Evolutionary conservation across 1,140 invertebrate genomes (phyloP).

Genomic region (Rhopalosiphum maidis): DNA sequence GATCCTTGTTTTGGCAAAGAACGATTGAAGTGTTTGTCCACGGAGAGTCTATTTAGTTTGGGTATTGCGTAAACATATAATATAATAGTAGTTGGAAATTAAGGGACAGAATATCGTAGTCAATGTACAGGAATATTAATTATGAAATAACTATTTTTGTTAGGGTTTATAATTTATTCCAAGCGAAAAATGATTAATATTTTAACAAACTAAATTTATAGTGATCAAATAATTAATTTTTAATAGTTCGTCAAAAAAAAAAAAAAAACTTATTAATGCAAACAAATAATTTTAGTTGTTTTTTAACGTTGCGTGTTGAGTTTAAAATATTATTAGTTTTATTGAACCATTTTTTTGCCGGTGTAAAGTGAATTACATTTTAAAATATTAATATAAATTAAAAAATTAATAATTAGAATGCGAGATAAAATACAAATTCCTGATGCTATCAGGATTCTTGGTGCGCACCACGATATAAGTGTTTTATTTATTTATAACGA

Average conservation of each 20-base stretch:
- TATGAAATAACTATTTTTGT: not conserved
- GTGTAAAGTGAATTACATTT: not conserved
- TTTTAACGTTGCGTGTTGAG: not conserved
- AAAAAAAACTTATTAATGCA: not conserved
- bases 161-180: not conserved
- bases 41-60: not conserved
- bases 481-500: too few relatives aligned
- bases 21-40: not conserved
- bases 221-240: not conserved
- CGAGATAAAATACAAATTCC: too few relatives aligned
- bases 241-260: not conserved
- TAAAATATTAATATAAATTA: too few relatives aligned
- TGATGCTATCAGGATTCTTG: too few relatives aligned
- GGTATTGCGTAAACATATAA: not conserved
- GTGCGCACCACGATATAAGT: too few relatives aligned
- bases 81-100: not conserved
- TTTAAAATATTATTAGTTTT: not conserved
- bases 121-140: not conserved
- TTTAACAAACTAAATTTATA: not conserved
- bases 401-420: too few relatives aligned
- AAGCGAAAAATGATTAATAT: not conserved
- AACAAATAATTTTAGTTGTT: not conserved
- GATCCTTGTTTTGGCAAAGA: conserved; percentile 9
- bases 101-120: not conserved
- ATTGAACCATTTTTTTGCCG: not conserved